These are phyloP conservation scores for Nemurella pictetii DNA, from an alignment of 2,888 invertebrate genomes.

Conservation along the genomic window DNA sequence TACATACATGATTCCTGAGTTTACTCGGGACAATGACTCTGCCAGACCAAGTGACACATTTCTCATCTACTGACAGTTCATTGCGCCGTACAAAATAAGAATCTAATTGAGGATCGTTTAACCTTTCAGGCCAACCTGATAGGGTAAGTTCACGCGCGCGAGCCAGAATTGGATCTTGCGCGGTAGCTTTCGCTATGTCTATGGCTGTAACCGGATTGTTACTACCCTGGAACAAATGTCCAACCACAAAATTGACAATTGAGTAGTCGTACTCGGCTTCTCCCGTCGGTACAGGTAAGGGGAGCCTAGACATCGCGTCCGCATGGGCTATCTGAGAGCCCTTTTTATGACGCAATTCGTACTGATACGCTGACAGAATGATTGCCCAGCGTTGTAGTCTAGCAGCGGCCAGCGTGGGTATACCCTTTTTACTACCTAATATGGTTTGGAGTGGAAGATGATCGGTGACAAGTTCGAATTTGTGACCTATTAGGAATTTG, in stretches of 20 bases:
- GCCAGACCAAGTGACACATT: neutral
- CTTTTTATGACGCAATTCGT: neutral
- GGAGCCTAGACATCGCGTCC: neutral
- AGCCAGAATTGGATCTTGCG: neutral
- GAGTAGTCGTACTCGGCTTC: neutral
- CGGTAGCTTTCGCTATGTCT: neutral
- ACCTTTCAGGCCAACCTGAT: neutral
- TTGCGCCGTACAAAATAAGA: neutral
- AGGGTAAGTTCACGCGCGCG: neutral
- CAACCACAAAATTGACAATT: neutral
- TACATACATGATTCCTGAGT: neutral
- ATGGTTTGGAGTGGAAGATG: slow-evolving; percentile 34
- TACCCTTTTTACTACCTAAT: slow-evolving; percentile 35
- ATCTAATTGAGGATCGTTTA: neutral
- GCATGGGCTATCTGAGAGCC: neutral
- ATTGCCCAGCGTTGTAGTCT: slow-evolving; percentile 36
- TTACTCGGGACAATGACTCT: neutral
- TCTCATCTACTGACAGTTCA: slow-evolving; percentile 9
- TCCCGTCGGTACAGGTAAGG: neutral
- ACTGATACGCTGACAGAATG: neutral
- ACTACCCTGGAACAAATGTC: neutral
- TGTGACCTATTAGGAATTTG: slow-evolving; percentile 18
- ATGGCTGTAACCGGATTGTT: neutral
- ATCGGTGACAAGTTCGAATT: slow-evolving; percentile 32
- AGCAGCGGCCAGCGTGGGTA: slow-evolving; percentile 38